phyloP scores from a whole-genome alignment of 2,888 invertebrate genomes.

The Phoronis australis region DNA sequence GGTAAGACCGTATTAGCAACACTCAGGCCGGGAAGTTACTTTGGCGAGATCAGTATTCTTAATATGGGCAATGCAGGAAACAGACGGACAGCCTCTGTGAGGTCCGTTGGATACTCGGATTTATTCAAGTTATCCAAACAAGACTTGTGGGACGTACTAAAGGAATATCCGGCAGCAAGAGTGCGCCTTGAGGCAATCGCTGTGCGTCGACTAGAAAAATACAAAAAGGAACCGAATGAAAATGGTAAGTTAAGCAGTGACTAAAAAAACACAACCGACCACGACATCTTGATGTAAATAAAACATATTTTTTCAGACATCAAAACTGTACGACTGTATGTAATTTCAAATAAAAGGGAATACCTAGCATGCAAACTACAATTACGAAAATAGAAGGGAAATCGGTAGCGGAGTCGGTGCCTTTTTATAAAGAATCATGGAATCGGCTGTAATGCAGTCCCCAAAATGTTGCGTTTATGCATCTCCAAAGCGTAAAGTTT shows the following conservation, averaged over 20 bases:
- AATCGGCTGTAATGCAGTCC: too few relatives aligned
- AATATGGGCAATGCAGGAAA: slow-evolving; percentile 91
- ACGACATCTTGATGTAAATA: too few relatives aligned
- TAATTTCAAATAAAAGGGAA: too few relatives aligned
- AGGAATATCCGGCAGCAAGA: slow-evolving; percentile 65
- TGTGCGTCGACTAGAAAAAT: slow-evolving; percentile 94
- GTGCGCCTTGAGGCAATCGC: slow-evolving; percentile 89
- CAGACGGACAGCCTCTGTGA: slow-evolving; percentile 93
- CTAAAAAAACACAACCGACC: background rate
- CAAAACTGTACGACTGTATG: too few relatives aligned
- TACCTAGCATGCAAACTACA: too few relatives aligned
- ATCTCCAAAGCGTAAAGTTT: too few relatives aligned
- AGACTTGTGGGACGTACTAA: slow-evolving; percentile 96
- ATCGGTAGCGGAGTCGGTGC: too few relatives aligned
- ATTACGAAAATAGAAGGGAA: too few relatives aligned
- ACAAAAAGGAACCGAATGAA: slow-evolving; percentile 65
- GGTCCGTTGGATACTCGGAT: slow-evolving; percentile 97
- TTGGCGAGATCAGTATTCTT: slow-evolving; percentile 99
- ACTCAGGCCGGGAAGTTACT: slow-evolving; percentile 97
- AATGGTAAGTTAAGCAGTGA: slow-evolving; percentile 22
- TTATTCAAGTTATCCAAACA: slow-evolving; percentile 97
- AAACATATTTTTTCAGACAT: too few relatives aligned
- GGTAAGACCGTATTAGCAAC: slow-evolving; percentile 92
- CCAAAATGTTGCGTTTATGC: too few relatives aligned
- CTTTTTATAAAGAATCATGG: too few relatives aligned